A percentile compares a stretch with the other conserved stretches of the same genome.
Evolutionary conservation across 2,888 invertebrate species (phyloP).

Genomic region (Diadegma fenestrale): DNA sequence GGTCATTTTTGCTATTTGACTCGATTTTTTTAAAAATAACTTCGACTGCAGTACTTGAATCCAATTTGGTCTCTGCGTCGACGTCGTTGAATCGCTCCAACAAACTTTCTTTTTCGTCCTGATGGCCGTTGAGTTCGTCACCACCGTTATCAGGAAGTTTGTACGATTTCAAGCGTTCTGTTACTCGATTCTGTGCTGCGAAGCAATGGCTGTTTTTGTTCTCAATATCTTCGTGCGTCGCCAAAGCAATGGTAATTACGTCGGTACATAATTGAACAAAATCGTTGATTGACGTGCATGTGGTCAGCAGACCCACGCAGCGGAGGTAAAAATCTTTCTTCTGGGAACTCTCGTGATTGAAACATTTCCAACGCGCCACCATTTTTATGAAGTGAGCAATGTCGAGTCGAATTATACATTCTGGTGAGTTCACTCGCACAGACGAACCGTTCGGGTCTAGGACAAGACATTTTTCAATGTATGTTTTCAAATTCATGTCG

Average conservation of each 20-base stretch:
- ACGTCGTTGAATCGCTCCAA: conserved; percentile 11
- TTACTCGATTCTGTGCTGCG: conserved; percentile 56
- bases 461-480: conserved; percentile 65
- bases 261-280: conserved; percentile 45
- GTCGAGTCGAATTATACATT: conserved; percentile 68
- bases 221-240: conserved; percentile 50
- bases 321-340: conserved; percentile 70
- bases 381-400: conserved; percentile 73
- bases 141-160: conserved; percentile 20
- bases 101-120: neutral
- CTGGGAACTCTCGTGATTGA: conserved; percentile 49
- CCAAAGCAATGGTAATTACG: conserved; percentile 47
- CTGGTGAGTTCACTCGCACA: conserved; percentile 29
- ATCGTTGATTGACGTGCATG: conserved; percentile 43
- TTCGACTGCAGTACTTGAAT: conserved; percentile 26
- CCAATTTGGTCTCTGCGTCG: too few relatives aligned
- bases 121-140: neutral
- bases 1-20: conserved; percentile 29
- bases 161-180: conserved; percentile 32
- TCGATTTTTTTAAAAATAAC: conserved; percentile 38
- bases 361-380: conserved; percentile 67
- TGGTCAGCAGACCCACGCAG: conserved; percentile 61
- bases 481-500: conserved; percentile 40
- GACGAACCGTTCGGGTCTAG: conserved; percentile 2
- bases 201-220: conserved; percentile 55